phyloP scores from a whole-genome alignment of 2,113 vertebrate genomes.

The Oncorhynchus masou region DNA sequence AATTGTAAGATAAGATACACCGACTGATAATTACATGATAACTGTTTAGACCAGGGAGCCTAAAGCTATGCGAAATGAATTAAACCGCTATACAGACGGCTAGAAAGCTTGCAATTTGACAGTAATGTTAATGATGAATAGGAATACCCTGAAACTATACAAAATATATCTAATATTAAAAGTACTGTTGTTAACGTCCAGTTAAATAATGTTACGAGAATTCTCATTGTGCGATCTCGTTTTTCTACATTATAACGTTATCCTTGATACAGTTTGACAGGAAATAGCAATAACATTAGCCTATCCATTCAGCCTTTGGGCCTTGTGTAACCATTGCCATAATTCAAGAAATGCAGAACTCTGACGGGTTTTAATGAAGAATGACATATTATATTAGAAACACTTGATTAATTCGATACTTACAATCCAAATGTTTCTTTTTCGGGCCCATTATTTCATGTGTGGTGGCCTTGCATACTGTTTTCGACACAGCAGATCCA shows the following conservation, averaged over 20 bases:
- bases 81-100: constrained; percentile 16
- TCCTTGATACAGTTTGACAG: constrained; percentile 23
- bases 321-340: constrained; percentile 51
- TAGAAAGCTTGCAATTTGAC: constrained; percentile 26
- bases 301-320: constrained; percentile 54
- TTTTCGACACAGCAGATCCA: constrained; percentile 94
- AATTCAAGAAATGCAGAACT: constrained; percentile 16
- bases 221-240: neutral
- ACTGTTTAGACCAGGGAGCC: neutral
- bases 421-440: constrained; percentile 98
- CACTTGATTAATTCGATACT: constrained; percentile 50
- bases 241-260: neutral
- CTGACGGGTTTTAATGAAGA: constrained; percentile 1
- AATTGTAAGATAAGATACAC: neutral
- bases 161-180: neutral
- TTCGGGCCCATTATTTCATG: constrained; percentile 99
- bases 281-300: constrained; percentile 45
- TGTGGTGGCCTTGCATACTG: constrained; percentile 96
- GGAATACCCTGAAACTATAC: neutral
- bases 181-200: neutral
- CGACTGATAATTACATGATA: neutral
- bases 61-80: constrained; percentile 6
- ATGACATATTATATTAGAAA: constrained; percentile 2
- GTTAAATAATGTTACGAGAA: neutral
- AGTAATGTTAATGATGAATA: neutral